Percentiles rank a stretch among this genome's conserved stretches.
These are phyloP conservation scores for Ploceus nigricollis DNA, from an alignment of 2,113 vertebrate genomes.

Conservation along the genomic window DNA sequence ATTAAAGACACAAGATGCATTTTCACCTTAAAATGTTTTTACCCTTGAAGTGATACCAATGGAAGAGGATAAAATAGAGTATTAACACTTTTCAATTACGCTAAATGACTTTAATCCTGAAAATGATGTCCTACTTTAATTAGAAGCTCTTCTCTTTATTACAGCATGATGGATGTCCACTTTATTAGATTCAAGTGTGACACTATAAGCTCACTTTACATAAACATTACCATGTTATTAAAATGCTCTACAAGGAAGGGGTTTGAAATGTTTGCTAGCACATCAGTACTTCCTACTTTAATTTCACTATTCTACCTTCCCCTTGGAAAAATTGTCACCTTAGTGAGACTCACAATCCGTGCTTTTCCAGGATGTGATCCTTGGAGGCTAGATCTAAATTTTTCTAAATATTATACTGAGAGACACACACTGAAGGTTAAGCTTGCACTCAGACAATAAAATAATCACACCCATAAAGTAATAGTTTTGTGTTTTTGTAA, in stretches of 20 bases:
- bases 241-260: constrained; percentile 62
- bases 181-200: constrained; percentile 86
- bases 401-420: background rate
- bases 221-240: constrained; percentile 83
- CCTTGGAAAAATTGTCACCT: constrained; percentile 24
- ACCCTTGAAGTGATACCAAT: constrained; percentile 80
- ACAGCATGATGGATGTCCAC: constrained; percentile 84
- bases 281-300: constrained; percentile 39
- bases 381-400: background rate
- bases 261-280: constrained; percentile 59
- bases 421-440: constrained; percentile 6
- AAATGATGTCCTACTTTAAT: constrained; percentile 88
- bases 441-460: background rate
- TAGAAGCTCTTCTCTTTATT: constrained; percentile 81
- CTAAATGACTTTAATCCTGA: constrained; percentile 88
- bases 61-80: constrained; percentile 81
- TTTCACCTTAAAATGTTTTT: constrained; percentile 80
- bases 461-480: background rate
- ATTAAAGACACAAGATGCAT: constrained; percentile 78
- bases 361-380: background rate
- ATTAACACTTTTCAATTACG: constrained; percentile 91
- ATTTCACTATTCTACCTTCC: constrained; percentile 43
- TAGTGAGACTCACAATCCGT: background rate
- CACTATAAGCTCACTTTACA: constrained; percentile 81
- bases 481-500: background rate